Evolutionary conservation across 2,113 vertebrate genomes (phyloP).

Genomic region (Eonycteris spelaea): DNA sequence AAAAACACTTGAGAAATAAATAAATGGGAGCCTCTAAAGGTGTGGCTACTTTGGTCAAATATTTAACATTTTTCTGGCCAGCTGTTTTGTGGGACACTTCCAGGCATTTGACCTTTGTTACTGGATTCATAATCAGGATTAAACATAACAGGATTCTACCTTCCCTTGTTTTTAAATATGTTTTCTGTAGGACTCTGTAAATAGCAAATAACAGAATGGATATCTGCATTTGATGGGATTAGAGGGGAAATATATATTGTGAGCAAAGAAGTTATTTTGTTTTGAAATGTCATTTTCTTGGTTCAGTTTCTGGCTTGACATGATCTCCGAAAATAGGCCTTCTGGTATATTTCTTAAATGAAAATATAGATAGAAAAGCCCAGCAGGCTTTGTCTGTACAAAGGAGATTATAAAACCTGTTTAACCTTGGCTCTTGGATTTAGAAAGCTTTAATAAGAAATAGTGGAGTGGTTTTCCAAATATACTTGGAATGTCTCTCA

Average conservation of each 20-base stretch:
- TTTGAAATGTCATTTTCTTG: conserved; percentile 28
- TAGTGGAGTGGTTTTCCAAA: background rate
- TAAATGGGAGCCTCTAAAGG: background rate
- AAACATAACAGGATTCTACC: background rate
- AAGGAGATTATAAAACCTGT: background rate
- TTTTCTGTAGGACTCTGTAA: background rate
- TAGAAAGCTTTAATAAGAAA: background rate
- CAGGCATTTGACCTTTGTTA: background rate
- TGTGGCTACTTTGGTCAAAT: background rate
- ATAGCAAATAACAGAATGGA: background rate
- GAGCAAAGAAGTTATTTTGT: background rate
- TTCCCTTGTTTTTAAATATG: background rate
- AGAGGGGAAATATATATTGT: background rate
- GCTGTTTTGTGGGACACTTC: background rate
- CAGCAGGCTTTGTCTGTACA: background rate
- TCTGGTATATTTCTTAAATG: background rate
- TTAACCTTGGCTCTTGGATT: background rate
- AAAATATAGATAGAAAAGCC: background rate
- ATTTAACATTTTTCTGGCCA: background rate
- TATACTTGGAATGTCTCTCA: background rate
- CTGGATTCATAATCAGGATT: background rate
- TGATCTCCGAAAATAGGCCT: background rate
- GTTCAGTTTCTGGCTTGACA: background rate
- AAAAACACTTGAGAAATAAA: background rate
- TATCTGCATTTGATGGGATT: background rate